Conservation (phyloP, 2,113 vertebrate species). For the Phalacrocorax pelagicus region DNA sequence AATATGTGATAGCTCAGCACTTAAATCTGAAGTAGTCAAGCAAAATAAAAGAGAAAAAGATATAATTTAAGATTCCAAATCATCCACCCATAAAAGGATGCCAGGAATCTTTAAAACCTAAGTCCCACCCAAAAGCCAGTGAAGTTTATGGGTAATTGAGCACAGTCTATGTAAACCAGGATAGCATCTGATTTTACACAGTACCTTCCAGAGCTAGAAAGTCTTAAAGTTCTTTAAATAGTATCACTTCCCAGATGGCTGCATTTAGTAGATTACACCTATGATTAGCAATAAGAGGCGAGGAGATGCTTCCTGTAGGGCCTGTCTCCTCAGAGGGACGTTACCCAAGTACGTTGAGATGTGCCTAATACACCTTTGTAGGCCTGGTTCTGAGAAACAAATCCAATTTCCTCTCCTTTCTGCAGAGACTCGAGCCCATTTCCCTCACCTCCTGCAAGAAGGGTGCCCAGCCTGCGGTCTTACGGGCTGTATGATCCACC, state of each 20-base stretch:
- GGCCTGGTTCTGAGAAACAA: neutral
- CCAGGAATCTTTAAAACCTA: neutral
- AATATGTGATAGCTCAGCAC: neutral
- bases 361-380: neutral
- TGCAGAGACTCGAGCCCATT: neutral
- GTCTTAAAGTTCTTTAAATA: constrained; percentile 1
- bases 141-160: neutral
- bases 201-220: neutral
- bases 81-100: neutral
- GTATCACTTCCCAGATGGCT: neutral
- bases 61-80: neutral
- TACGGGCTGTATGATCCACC: neutral
- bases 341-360: neutral
- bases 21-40: neutral
- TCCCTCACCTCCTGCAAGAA: neutral
- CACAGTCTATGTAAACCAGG: neutral
- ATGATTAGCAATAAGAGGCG: neutral
- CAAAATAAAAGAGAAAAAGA: neutral
- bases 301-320: neutral
- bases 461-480: neutral
- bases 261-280: constrained; percentile 1
- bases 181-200: neutral
- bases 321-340: neutral
- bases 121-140: neutral
- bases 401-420: neutral